phyloP scores from a whole-genome alignment of 2,797 vertebrate genomes.

The Nannoperca australis region DNA sequence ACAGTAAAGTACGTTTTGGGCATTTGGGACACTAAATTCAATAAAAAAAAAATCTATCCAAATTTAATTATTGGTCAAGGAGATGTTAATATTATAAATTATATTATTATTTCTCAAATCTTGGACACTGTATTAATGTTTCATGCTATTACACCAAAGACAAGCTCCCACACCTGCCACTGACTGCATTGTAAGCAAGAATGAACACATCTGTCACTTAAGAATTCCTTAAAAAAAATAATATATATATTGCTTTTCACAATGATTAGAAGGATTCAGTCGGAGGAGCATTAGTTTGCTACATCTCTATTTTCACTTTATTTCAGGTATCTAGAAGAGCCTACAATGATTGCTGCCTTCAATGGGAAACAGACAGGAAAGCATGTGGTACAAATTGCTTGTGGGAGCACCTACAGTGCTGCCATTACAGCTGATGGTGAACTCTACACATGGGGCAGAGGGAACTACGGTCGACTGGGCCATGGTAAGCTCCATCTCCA shows the following conservation, averaged over 20 bases:
- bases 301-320: neutral
- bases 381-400: constrained; percentile 93
- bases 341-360: constrained; percentile 91
- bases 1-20: neutral
- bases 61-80: constrained; percentile 26
- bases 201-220: neutral
- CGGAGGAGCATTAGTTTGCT: neutral
- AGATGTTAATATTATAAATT: constrained; percentile 6
- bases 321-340: constrained; percentile 94
- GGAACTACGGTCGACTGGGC: constrained; percentile 97
- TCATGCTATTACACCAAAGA: constrained; percentile 12
- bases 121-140: constrained; percentile 8
- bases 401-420: constrained; percentile 97
- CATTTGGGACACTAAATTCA: neutral
- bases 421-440: constrained; percentile 96
- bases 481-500: constrained; percentile 86
- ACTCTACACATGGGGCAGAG: constrained; percentile 96
- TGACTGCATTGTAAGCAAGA: neutral
- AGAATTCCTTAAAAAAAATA: too few relatives aligned
- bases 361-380: constrained; percentile 95
- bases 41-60: neutral
- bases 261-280: neutral
- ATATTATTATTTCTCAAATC: neutral
- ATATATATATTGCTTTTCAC: too few relatives aligned
- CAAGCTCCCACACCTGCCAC: neutral